phyloP scores from a whole-genome alignment of 2,888 invertebrate species.

The Thumatha senex region DNA sequence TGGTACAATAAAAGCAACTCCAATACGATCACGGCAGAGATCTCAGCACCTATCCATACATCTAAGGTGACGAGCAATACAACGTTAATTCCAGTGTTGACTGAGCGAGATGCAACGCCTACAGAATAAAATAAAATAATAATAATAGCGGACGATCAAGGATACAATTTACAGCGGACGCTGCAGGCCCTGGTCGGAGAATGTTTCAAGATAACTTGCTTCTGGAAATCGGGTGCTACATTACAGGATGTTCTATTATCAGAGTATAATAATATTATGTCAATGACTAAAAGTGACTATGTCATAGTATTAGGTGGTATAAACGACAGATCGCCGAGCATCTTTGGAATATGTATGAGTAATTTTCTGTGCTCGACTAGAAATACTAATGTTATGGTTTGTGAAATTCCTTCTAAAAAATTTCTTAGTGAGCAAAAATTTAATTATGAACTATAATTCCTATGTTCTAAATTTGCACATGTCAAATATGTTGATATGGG shows the following conservation, averaged over 20 bases:
- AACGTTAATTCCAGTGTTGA: too few species aligned
- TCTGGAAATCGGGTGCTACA: conserved; percentile 3
- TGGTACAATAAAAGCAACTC: too few species aligned
- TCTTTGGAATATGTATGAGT: neutral
- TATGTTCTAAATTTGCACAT: neutral
- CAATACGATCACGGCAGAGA: too few species aligned
- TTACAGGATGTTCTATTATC: neutral
- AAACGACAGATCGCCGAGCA: neutral
- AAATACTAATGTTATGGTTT: neutral
- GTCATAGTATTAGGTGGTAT: conserved; percentile 1
- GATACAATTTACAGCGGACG: neutral
- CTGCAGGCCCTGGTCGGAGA: neutral
- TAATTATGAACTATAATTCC: neutral
- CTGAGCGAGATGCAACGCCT: neutral
- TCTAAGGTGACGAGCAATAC: too few species aligned
- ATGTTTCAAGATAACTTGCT: neutral
- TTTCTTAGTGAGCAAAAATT: conserved; percentile 3
- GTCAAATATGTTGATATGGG: neutral
- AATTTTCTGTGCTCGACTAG: conserved; percentile 1
- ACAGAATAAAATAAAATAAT: neutral
- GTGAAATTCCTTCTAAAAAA: neutral
- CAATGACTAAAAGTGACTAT: neutral
- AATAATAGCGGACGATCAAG: neutral
- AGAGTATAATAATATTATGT: neutral
- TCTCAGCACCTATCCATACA: too few species aligned